Percentiles rank a stretch among this genome's conserved stretches.
These are phyloP conservation scores for Gallinago stenura DNA, from an alignment of 2,797 vertebrate species.

Conservation along the genomic window DNA sequence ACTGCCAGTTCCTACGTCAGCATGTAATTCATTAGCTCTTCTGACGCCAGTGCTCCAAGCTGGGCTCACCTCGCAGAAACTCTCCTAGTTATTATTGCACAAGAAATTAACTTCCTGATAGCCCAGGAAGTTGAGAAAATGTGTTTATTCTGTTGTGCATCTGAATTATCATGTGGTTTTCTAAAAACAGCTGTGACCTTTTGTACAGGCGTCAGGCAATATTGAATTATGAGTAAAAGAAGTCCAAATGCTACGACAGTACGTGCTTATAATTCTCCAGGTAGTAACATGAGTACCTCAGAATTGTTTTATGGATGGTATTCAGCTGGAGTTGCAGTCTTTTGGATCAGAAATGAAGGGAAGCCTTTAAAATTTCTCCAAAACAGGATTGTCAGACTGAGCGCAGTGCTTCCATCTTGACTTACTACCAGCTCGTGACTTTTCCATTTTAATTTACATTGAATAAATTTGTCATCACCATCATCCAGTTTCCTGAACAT, in stretches of 20 bases:
- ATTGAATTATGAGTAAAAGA: background rate
- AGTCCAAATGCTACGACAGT: background rate
- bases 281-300: background rate
- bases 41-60: background rate
- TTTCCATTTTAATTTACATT: background rate
- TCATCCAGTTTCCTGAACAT: conserved; percentile 6
- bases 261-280: background rate
- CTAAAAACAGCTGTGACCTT: background rate
- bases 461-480: conserved; percentile 33
- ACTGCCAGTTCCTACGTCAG: background rate
- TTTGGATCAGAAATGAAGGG: background rate
- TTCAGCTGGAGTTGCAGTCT: background rate
- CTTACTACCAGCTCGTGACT: background rate
- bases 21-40: background rate
- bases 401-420: background rate
- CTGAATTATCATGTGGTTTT: background rate
- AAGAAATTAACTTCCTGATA: background rate
- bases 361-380: background rate
- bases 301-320: background rate
- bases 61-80: background rate
- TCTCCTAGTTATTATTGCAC: background rate
- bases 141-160: background rate
- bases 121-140: background rate
- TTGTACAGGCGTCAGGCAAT: background rate
- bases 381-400: background rate